Conservation (phyloP, 1,140 invertebrate genomes). For the Drosophila albomicans region DNA sequence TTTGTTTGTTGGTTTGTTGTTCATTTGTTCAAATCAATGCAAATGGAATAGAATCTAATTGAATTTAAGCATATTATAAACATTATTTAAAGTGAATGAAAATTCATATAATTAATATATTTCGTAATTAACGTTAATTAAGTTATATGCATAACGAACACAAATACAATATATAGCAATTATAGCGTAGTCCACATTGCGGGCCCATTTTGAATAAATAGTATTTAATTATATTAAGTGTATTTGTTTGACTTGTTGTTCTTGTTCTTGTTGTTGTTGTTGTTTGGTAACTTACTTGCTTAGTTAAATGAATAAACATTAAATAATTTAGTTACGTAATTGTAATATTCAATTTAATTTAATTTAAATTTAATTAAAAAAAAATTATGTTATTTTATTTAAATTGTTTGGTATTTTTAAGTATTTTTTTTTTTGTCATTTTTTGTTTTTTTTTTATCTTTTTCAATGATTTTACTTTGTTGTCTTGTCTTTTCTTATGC, state of each 20-base stretch:
- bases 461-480: constrained; percentile 27
- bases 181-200: constrained; percentile 19
- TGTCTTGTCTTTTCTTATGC: constrained; percentile 43
- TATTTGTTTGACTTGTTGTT: constrained; percentile 25
- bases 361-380: constrained; percentile 70
- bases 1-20: constrained; percentile 18
- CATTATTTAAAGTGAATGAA: constrained; percentile 49
- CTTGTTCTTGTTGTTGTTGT: constrained; percentile 30
- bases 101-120: constrained; percentile 46
- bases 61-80: constrained; percentile 55
- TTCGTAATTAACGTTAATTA: constrained; percentile 54
- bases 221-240: constrained; percentile 41
- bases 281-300: constrained; percentile 39
- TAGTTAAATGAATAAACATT: constrained; percentile 76
- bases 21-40: constrained; percentile 56
- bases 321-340: constrained; percentile 78
- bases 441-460: constrained; percentile 18
- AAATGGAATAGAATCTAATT: constrained; percentile 66
- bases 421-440: constrained; percentile 7
- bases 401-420: constrained; percentile 31
- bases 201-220: constrained; percentile 36
- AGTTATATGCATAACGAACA: constrained; percentile 68
- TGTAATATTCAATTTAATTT: constrained; percentile 75
- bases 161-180: constrained; percentile 62
- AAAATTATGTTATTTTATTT: constrained; percentile 60